Evolutionary conservation across 2,888 invertebrate species (phyloP).

Genomic region (Syrphus vitripennis): DNA sequence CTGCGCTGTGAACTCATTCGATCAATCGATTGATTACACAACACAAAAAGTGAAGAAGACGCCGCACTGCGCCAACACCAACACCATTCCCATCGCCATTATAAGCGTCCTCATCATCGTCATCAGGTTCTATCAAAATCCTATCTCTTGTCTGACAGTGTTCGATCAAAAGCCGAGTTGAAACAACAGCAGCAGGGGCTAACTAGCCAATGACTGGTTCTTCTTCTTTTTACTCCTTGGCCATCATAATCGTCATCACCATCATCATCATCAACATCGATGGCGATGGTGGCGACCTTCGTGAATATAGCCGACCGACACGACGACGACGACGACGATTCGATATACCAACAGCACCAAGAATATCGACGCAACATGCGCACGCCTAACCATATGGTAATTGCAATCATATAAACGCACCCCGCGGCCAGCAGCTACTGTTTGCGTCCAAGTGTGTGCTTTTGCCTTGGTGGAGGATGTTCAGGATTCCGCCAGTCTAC

Average conservation of each 20-base stretch:
- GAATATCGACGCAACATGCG: constrained; percentile 42
- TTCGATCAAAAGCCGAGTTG: constrained; percentile 43
- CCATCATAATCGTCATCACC: constrained; percentile 60
- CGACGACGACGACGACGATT: background rate
- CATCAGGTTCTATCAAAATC: constrained; percentile 53
- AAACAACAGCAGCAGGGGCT: constrained; percentile 14
- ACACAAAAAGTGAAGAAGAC: constrained; percentile 27
- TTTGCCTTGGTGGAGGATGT: constrained; percentile 26
- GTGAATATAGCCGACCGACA: constrained; percentile 20
- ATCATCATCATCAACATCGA: constrained; percentile 36
- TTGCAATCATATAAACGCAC: constrained; percentile 72
- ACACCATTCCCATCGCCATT: constrained; percentile 32
- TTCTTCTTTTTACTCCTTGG: background rate
- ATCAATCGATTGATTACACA: constrained; percentile 68
- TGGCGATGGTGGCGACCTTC: constrained; percentile 24
- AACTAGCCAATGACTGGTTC: constrained; percentile 53
- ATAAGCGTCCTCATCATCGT: constrained; percentile 21
- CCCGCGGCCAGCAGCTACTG: constrained; percentile 67
- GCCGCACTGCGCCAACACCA: background rate
- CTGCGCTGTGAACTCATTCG: constrained; percentile 8
- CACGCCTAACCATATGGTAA: constrained; percentile 70
- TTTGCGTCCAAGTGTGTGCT: constrained; percentile 16
- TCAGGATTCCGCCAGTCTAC: constrained; percentile 14
- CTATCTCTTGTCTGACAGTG: constrained; percentile 58
- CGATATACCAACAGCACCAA: background rate